A percentile compares a stretch with the other conserved stretches of the same genome.
Evolutionary conservation across 2,113 vertebrate genomes (phyloP).

Genomic region (Scytalopus superciliaris): DNA sequence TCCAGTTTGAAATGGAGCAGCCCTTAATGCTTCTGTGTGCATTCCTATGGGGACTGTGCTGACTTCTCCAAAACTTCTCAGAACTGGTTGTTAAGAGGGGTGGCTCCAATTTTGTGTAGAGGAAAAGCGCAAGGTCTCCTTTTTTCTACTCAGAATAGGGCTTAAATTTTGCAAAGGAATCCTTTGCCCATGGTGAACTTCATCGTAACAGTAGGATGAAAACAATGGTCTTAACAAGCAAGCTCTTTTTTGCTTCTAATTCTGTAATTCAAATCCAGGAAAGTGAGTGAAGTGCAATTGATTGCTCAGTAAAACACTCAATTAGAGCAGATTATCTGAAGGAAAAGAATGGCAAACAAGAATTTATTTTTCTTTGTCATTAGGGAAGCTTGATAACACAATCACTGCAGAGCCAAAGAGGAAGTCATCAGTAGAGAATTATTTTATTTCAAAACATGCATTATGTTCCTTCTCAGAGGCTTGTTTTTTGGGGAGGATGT

Average conservation of each 20-base stretch:
- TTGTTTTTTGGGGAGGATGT: accelerated
- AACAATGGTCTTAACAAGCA: neutral
- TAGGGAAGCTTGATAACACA: neutral
- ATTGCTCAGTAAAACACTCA: neutral
- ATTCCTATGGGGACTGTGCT: no score
- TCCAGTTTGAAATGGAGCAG: neutral
- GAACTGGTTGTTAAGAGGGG: neutral
- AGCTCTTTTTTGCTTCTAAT: neutral
- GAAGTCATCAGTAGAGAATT: neutral
- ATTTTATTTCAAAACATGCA: neutral
- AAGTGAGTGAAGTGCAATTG: neutral
- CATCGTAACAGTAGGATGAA: neutral
- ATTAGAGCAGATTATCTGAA: neutral
- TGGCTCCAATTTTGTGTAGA: neutral
- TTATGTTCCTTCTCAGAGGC: neutral
- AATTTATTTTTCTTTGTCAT: neutral
- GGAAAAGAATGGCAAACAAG: neutral
- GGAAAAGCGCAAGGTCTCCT: neutral
- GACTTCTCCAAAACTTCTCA: neutral
- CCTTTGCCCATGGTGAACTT: neutral
- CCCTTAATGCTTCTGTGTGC: neutral
- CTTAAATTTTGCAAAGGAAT: neutral
- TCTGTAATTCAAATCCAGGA: neutral
- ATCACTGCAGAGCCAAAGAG: neutral
- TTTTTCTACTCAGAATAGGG: neutral